These are phyloP conservation scores for Labrus mixtus DNA, from an alignment of 2,113 vertebrate genomes.

Conservation along the genomic window DNA sequence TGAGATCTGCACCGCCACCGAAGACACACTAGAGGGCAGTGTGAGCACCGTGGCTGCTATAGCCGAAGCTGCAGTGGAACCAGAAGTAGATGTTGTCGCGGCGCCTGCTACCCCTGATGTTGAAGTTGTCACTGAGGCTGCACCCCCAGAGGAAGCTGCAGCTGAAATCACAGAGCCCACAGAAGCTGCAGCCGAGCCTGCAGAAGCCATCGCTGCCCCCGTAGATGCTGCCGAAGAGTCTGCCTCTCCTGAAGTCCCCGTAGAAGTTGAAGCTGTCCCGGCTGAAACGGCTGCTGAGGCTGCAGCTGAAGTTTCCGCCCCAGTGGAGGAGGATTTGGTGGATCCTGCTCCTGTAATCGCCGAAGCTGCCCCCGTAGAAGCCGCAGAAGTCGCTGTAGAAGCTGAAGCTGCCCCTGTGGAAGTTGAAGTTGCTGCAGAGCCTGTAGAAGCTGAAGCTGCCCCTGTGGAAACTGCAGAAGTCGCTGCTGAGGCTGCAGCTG, in stretches of 20 bases:
- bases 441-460: background rate
- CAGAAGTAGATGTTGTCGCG: slow-evolving; percentile 29
- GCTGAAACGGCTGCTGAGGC: slow-evolving; percentile 6
- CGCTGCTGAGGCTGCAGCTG: slow-evolving; percentile 23
- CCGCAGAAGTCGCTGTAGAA: background rate
- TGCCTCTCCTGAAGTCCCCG: background rate
- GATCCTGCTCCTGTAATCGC: slow-evolving; percentile 35
- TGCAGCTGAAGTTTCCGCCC: slow-evolving; percentile 34
- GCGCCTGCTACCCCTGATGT: background rate
- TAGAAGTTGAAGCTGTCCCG: slow-evolving; percentile 7
- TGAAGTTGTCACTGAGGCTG: background rate
- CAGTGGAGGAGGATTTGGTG: slow-evolving; percentile 54
- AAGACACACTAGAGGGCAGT: slow-evolving; percentile 13
- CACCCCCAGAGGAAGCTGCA: slow-evolving; percentile 3
- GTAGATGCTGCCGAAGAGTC: background rate
- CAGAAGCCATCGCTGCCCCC: background rate
- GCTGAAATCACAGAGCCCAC: background rate
- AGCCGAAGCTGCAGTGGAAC: slow-evolving; percentile 25
- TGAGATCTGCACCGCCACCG: slow-evolving; percentile 24
- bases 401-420: background rate
- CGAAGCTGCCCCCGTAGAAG: slow-evolving; percentile 25
- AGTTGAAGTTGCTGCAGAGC: background rate
- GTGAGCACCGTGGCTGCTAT: background rate
- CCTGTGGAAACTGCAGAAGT: slow-evolving; percentile 3
- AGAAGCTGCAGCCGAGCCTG: background rate